Percentiles rank a stretch among this genome's conserved stretches.
These are phyloP conservation scores for Umimayanthus chanpuru DNA, from an alignment of 92 coral and sea anemone species.

Conservation along the genomic window DNA sequence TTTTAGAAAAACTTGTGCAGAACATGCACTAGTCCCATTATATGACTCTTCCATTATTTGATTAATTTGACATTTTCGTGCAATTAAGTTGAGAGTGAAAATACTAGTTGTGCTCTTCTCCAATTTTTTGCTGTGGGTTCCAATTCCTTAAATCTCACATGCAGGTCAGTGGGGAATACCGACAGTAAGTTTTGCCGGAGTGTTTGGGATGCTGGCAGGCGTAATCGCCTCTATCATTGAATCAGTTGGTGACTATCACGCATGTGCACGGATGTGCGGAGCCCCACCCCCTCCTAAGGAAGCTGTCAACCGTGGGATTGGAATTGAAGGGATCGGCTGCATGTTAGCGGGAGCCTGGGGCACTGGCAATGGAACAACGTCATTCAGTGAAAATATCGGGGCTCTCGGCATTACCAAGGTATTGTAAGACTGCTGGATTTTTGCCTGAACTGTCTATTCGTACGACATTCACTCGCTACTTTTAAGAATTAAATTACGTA, in stretches of 20 bases:
- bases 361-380: slow-evolving; percentile 89
- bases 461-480: background rate
- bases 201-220: slow-evolving; percentile 91
- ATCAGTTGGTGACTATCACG: slow-evolving; percentile 88
- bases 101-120: too few species aligned
- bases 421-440: background rate
- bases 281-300: slow-evolving; percentile 88
- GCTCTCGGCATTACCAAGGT: slow-evolving; percentile 90
- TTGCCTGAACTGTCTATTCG: too few species aligned
- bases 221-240: slow-evolving; percentile 85
- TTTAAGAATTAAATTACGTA: too few species aligned
- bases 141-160: background rate
- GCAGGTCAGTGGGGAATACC: slow-evolving; percentile 90
- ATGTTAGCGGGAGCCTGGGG: slow-evolving; percentile 88
- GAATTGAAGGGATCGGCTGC: slow-evolving; percentile 82
- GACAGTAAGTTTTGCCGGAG: slow-evolving; percentile 27
- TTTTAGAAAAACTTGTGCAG: too few species aligned
- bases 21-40: too few species aligned
- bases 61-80: too few species aligned
- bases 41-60: too few species aligned
- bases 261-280: slow-evolving; percentile 86
- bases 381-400: slow-evolving; percentile 83
- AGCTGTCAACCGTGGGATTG: slow-evolving; percentile 84
- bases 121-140: too few species aligned
- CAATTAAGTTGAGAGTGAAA: too few species aligned